phyloP scores from a whole-genome alignment of 1,140 invertebrate genomes.

The Ptiloglossa arizonensis region DNA sequence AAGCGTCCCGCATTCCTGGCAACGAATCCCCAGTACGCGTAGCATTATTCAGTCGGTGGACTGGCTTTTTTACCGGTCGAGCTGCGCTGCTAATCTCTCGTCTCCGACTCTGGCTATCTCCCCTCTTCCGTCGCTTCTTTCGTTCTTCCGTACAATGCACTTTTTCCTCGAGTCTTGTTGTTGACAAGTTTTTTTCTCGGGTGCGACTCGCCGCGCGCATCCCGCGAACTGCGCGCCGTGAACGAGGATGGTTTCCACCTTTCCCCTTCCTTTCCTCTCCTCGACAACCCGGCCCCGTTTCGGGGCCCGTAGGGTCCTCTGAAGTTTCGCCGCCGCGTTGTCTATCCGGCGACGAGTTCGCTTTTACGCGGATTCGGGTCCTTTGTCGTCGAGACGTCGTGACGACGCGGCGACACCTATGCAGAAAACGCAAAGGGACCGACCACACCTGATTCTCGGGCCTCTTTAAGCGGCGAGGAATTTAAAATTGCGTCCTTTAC shows the following conservation, averaged over 20 bases:
- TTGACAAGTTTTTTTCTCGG: slow-evolving; percentile 69
- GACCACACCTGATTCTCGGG: slow-evolving; percentile 73
- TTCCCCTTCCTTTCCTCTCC: slow-evolving; percentile 2
- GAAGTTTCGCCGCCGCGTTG: slow-evolving; percentile 74
- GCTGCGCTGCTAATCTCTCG: slow-evolving; percentile 69
- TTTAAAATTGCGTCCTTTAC: slow-evolving; percentile 65
- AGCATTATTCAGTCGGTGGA: slow-evolving; percentile 67
- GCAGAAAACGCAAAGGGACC: slow-evolving; percentile 67
- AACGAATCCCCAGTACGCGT: slow-evolving; percentile 51
- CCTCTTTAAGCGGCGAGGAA: slow-evolving; percentile 60
- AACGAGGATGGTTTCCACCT: slow-evolving; percentile 46
- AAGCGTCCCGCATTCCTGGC: slow-evolving; percentile 64
- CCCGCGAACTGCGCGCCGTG: slow-evolving; percentile 47
- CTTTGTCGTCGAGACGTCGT: slow-evolving; percentile 72
- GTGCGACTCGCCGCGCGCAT: slow-evolving; percentile 48
- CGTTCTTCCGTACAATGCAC: slow-evolving; percentile 61
- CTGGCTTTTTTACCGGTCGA: slow-evolving; percentile 62
- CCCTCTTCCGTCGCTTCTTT: slow-evolving; percentile 29
- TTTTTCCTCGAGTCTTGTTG: slow-evolving; percentile 68
- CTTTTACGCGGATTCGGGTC: slow-evolving; percentile 78
- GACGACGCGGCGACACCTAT: slow-evolving; percentile 70
- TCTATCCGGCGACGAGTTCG: slow-evolving; percentile 72
- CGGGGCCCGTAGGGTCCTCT: slow-evolving; percentile 51
- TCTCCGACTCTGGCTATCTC: slow-evolving; percentile 41
- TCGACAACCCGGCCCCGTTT: slow-evolving; percentile 47